Evolutionary conservation across 2,888 invertebrate species (phyloP).

Genomic region (Chrysotoxum bicinctum): DNA sequence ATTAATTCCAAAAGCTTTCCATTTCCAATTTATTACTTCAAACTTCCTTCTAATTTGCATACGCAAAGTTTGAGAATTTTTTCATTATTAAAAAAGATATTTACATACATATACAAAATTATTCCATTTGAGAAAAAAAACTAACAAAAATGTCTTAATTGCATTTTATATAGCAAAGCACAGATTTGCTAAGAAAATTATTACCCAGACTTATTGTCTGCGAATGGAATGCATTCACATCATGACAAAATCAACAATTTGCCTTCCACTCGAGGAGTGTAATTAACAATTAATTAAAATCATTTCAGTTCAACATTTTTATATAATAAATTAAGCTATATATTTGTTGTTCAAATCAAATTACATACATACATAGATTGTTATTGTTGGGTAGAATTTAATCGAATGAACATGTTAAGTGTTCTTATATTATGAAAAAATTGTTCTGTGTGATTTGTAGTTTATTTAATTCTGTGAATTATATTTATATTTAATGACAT

Average conservation of each 20-base stretch:
- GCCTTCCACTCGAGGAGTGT: not conserved
- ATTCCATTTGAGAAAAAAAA: not conserved
- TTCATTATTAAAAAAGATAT: not conserved
- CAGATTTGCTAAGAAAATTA: not conserved
- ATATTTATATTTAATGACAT: too few relatives aligned
- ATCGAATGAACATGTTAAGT: too few relatives aligned
- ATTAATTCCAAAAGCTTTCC: not conserved
- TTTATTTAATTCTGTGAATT: too few relatives aligned
- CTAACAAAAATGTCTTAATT: not conserved
- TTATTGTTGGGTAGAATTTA: too few relatives aligned
- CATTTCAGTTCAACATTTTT: not conserved
- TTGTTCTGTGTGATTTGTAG: too few relatives aligned
- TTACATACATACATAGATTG: not conserved
- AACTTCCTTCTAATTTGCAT: constrained; percentile 4
- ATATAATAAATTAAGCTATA: not conserved
- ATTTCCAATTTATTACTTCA: not conserved
- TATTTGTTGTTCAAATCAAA: not conserved
- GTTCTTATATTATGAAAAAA: too few relatives aligned
- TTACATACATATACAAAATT: not conserved
- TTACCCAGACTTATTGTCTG: constrained; percentile 4
- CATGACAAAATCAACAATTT: not conserved
- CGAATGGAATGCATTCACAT: constrained; percentile 14
- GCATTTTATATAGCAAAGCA: not conserved
- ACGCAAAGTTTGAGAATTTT: not conserved
- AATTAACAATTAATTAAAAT: constrained; percentile 9